Base-by-base conservation (phyloP, 2,797 vertebrate genomes). In the Poecilia velifera region DNA sequence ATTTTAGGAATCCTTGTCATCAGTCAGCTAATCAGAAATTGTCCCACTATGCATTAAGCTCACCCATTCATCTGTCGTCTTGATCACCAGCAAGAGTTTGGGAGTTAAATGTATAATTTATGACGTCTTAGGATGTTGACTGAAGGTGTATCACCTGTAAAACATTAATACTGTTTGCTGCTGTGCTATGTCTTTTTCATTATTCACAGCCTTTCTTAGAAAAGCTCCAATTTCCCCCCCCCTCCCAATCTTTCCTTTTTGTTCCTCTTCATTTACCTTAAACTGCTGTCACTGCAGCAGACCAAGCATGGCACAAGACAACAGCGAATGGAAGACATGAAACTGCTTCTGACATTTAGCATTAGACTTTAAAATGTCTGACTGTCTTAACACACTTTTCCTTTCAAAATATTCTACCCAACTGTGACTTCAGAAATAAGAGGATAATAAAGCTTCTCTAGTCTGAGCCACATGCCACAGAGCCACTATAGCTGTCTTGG, bases 301-400 rank as follows among this genome's bases (percentile, higher is more conserved):
- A 93, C 92, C 91, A 91, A 91, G 90, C 74, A 66, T 77, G 84
- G 90, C 87, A 84, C 81, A 87, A 89, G 87, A 90, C 83, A 74
- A 79, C 81, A 57, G n/a, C 75, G 78, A 88, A 88, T 81, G 73
- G 86, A 84, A 84, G 84, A 78, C 76, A 77, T 85, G 84, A 86
- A 90, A 86, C 80, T 43, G 83, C 80, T 76, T 80, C 88, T 89
- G 90, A 82, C 91, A 87, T 91, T 93, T 82, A 80, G 88, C 77
- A 90, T 92, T 92, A 91, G 64, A 84, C 76, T 70, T 76, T 47
- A 87, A 91, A 91, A 91, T 88, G 22, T 82, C 87, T 82, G 34
- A 80, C 79, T 51, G 62, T 76, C 80, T 82, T 73, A 78, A 77
- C 47, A 46, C 46, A 81, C 75, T 84, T 72, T 85, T 72, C 75